A percentile compares a stretch with the other conserved stretches of the same genome.
These are phyloP conservation scores for Horisme vitalbata DNA, from an alignment of 2,888 invertebrate genomes.

Conservation along the genomic window DNA sequence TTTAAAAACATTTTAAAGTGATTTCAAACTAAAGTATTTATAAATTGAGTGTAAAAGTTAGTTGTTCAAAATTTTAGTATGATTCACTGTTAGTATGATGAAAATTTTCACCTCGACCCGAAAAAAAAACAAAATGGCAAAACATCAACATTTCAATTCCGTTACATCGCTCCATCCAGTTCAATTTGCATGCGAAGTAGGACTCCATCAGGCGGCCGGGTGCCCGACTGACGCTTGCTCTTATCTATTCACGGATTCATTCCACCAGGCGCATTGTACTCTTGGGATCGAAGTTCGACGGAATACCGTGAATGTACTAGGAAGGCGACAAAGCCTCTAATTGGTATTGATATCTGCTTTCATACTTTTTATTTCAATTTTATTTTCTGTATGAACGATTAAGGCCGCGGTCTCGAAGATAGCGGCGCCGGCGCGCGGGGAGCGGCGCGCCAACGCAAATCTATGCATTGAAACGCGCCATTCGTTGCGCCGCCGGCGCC, in stretches of 20 bases:
- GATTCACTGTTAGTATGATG: conserved; percentile 20
- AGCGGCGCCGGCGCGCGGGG: too few relatives aligned
- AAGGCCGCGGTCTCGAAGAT: too few relatives aligned
- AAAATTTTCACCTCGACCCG: conserved; percentile 8
- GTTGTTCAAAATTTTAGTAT: too few relatives aligned
- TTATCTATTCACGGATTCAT: conserved; percentile 23
- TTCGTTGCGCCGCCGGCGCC: too few relatives aligned
- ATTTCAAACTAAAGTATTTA: too few relatives aligned
- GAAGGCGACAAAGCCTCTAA: not conserved
- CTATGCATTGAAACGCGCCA: too few relatives aligned
- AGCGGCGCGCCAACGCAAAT: too few relatives aligned
- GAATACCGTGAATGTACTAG: not conserved
- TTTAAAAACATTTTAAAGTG: too few relatives aligned
- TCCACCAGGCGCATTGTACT: conserved; percentile 16
- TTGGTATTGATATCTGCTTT: too few relatives aligned
- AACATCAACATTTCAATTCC: conserved; percentile 28
- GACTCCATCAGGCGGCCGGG: conserved; percentile 15
- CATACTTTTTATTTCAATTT: too few relatives aligned
- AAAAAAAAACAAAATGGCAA: conserved; percentile 19
- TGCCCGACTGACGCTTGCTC: conserved; percentile 17
- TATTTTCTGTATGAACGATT: too few relatives aligned
- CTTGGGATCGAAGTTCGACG: conserved; percentile 15
- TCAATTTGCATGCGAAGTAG: conserved; percentile 27
- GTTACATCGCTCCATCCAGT: conserved; percentile 24
- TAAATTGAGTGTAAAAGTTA: too few relatives aligned